Conservation (phyloP, 2,113 vertebrate species). For the Oreocharis arfaki region DNA sequence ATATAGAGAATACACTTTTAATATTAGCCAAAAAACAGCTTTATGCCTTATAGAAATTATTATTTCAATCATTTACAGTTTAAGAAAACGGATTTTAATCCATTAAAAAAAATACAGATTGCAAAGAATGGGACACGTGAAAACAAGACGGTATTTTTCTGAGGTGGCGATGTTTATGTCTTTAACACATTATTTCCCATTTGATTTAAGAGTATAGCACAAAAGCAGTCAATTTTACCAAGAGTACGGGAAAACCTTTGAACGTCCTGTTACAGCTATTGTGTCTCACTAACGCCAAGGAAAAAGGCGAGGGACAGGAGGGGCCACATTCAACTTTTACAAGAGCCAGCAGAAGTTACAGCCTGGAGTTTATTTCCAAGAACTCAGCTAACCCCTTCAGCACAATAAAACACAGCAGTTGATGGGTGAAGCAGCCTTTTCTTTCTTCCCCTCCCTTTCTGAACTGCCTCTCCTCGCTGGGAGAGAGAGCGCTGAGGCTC, state of each 20-base stretch:
- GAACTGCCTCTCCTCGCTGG: not conserved
- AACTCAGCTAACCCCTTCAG: not conserved
- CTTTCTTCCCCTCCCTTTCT: not conserved
- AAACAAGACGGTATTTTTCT: not conserved
- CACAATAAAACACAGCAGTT: not conserved
- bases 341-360: not conserved
- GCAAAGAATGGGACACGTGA: not conserved
- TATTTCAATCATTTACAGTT: not conserved
- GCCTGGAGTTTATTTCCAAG: constrained; percentile 16
- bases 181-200: not conserved
- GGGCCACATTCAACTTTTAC: not conserved
- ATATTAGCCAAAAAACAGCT: not conserved
- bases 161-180: fast-evolving
- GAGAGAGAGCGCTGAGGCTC: not conserved
- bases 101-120: not conserved
- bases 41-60: not conserved
- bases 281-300: not conserved
- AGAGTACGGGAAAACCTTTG: not conserved
- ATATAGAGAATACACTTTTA: not conserved
- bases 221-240: not conserved
- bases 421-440: not conserved
- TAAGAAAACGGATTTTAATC: not conserved
- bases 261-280: not conserved
- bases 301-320: not conserved
- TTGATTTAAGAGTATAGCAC: not conserved